These are phyloP conservation scores for Pterostichus madidus DNA, from an alignment of 2,888 invertebrate genomes.

Conservation along the genomic window DNA sequence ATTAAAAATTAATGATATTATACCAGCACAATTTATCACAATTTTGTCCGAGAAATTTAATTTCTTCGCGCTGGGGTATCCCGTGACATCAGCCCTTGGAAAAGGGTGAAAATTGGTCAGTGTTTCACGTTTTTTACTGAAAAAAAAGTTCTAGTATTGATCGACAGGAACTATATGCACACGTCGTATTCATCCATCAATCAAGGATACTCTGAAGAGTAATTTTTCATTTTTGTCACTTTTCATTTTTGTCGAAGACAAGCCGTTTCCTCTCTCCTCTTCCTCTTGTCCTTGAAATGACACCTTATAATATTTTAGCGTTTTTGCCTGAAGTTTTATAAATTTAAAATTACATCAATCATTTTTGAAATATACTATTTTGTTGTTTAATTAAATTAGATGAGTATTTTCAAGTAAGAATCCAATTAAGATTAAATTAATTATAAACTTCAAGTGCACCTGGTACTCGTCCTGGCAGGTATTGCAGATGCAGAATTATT, in stretches of 20 bases:
- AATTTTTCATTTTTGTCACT: constrained; percentile 48
- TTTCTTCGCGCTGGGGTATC: background rate
- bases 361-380: background rate
- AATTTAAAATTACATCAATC: constrained; percentile 28
- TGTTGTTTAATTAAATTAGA: constrained; percentile 43
- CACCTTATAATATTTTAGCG: constrained; percentile 29
- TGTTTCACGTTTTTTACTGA: background rate
- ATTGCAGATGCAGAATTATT: background rate
- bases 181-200: constrained; percentile 11
- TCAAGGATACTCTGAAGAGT: constrained; percentile 9
- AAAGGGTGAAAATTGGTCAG: background rate
- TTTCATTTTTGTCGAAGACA: constrained; percentile 36
- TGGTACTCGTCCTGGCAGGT: background rate
- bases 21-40: constrained; percentile 31
- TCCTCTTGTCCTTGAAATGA: constrained; percentile 13
- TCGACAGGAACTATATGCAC: background rate
- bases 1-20: constrained; percentile 31
- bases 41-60: constrained; percentile 14
- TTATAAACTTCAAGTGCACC: constrained; percentile 1
- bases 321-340: constrained; percentile 7
- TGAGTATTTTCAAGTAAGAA: constrained; percentile 1
- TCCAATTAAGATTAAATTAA: constrained; percentile 39
- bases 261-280: constrained; percentile 5
- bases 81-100: background rate
- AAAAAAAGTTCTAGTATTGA: background rate